Base-by-base conservation (phyloP, 2,113 vertebrate species). In the Phyllopteryx taeniolatus region DNA sequence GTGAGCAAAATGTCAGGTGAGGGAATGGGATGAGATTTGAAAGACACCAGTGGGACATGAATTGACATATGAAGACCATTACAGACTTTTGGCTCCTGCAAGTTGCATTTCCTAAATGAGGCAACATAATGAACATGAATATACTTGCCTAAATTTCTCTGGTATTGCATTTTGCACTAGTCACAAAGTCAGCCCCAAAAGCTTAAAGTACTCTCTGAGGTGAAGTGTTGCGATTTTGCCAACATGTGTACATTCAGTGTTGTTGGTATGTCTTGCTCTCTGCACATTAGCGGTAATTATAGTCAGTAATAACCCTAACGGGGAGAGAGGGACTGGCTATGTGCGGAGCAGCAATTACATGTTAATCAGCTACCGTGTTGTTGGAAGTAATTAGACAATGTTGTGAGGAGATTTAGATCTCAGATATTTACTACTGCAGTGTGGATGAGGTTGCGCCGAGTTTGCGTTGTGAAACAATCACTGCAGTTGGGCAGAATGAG, bases 261-360 rank as follows among this genome's bases (percentile, higher is more conserved):
- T 70, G 70, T 44, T 74, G 70, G 75, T 79, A 87, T 85, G 83
- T 81, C 83, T 81, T 82, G 64, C 67, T 76, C 71, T 85, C 68
- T 78, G 94, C 96, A 98, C 95, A 98, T 99, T 98, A 98, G 94
- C 96, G 93, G 96, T 98, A 98, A 99, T 98, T 98, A 99, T 97
- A 95, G 95, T 93, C 95, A 93, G 95, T 96, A 97, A 96, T 98
- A 96, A 94, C 92, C 94, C 94, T 96, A 96, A 97, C 94, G 96
- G 97, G 96, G 93, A 96, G 95, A 95, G 92, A 93, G 95, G 95
- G 96, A 98, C 94, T 90, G 93, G 94, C 95, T 94, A 92, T 91
- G 89, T 95, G 93, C 95, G 95, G 93, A 96, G 94, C 95, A 96
- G 94, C 95, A 96, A 98, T 98, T 98, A 97, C 94, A 96, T 95